Evolutionary conservation across 2,797 vertebrate species (phyloP).

Genomic region (Sebastes oblongus): DNA sequence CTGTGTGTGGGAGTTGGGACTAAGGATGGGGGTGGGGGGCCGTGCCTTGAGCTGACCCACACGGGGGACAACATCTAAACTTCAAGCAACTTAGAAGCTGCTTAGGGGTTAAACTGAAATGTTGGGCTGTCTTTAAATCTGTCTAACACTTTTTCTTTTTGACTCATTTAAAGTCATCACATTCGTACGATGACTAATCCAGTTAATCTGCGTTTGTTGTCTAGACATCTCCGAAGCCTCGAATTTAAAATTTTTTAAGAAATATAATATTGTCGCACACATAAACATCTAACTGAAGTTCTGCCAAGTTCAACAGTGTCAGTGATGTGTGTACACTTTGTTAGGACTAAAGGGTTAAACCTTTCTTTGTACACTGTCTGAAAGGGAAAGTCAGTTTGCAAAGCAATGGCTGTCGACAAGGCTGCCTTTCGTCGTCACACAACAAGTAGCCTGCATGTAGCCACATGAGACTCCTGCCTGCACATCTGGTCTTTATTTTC

Average conservation of each 20-base stretch:
- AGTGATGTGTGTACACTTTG: constrained; percentile 67
- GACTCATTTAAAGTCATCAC: constrained; percentile 57
- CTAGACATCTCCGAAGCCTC: constrained; percentile 37
- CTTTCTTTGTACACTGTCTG: constrained; percentile 72
- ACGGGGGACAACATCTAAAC: constrained; percentile 66
- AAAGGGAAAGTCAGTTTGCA: constrained; percentile 80
- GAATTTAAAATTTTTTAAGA: constrained; percentile 17
- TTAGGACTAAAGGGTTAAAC: constrained; percentile 72
- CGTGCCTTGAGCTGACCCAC: constrained; percentile 66
- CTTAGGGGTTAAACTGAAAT: constrained; percentile 66
- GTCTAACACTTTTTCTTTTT: constrained; percentile 46
- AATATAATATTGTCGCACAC: constrained; percentile 15
- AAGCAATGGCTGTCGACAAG: constrained; percentile 74
- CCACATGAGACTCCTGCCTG: constrained; percentile 78
- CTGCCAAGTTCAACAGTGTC: constrained; percentile 61
- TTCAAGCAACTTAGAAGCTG: constrained; percentile 62
- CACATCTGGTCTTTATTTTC: constrained; percentile 83
- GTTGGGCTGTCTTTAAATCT: constrained; percentile 39
- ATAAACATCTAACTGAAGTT: constrained; percentile 43
- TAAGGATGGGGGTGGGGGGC: constrained; percentile 71
- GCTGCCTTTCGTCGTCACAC: constrained; percentile 69
- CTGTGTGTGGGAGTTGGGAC: constrained; percentile 77
- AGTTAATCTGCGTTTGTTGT: constrained; percentile 57
- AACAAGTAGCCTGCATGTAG: constrained; percentile 78
- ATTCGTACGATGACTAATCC: constrained; percentile 62